Conservation (phyloP, 2,113 vertebrate genomes). For the Acinonyx jubatus region DNA sequence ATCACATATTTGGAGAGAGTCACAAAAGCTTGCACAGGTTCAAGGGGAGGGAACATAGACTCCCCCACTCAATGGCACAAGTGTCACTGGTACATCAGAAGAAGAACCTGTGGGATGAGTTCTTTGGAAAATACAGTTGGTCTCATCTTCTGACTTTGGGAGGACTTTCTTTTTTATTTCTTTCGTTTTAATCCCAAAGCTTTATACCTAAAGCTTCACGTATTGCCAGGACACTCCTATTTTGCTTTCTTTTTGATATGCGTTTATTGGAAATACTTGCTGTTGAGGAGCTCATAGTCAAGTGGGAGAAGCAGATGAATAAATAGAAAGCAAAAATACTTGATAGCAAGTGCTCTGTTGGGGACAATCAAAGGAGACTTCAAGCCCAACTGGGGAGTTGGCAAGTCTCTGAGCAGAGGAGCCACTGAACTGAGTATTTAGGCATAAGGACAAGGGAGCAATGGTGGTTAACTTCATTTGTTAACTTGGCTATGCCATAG, state of each 20-base stretch:
- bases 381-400: neutral
- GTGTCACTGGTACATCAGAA: neutral
- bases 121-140: neutral
- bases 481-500: neutral
- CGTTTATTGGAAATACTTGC: neutral
- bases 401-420: neutral
- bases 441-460: neutral
- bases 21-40: neutral
- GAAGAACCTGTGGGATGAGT: neutral
- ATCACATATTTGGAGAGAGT: neutral
- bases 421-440: neutral
- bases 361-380: neutral
- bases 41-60: neutral
- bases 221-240: neutral
- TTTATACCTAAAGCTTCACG: neutral
- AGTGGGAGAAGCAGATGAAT: neutral
- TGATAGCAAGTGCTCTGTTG: neutral
- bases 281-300: neutral
- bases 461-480: too few relatives aligned
- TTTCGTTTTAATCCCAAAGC: neutral
- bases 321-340: neutral
- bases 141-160: neutral
- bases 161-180: neutral
- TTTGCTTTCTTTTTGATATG: neutral
- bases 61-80: neutral